Evolutionary conservation across 2,888 invertebrate species (phyloP).

Genomic region (Ceriagrion tenellum): DNA sequence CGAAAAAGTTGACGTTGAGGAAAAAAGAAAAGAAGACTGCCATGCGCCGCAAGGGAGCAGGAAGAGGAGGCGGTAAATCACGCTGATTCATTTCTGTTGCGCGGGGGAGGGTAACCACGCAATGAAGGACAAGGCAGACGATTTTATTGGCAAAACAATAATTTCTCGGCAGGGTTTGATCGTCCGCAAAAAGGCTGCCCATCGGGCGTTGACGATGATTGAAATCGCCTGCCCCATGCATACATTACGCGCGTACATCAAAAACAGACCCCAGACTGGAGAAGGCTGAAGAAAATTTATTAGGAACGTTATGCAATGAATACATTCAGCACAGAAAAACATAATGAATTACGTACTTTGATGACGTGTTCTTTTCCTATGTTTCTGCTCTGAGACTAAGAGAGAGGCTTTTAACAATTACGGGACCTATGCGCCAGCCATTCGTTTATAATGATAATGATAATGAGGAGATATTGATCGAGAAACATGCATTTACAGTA

Average conservation of each 20-base stretch:
- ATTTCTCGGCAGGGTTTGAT: not conserved
- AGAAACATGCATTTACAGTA: not conserved
- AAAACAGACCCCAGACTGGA: not conserved
- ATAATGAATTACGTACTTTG: not conserved
- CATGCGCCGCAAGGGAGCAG: not conserved
- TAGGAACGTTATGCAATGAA: not conserved
- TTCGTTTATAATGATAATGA: too few species aligned
- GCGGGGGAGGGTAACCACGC: not conserved
- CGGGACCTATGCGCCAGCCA: not conserved
- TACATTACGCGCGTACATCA: not conserved
- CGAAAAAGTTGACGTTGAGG: not conserved
- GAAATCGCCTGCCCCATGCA: not conserved
- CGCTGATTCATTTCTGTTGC: not conserved
- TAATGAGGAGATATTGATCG: too few species aligned
- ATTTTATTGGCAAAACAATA: conserved; percentile 22
- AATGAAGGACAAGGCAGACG: not conserved
- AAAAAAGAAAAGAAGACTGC: not conserved
- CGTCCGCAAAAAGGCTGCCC: not conserved
- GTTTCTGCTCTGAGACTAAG: too few species aligned
- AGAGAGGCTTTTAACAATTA: too few species aligned
- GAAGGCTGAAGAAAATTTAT: not conserved
- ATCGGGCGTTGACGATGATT: conserved; percentile 1
- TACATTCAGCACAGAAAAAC: not conserved
- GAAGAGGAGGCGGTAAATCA: not conserved
- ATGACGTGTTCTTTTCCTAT: not conserved